Base-by-base conservation (phyloP, 2,113 vertebrate genomes). In the Mesocricetus auratus region DNA sequence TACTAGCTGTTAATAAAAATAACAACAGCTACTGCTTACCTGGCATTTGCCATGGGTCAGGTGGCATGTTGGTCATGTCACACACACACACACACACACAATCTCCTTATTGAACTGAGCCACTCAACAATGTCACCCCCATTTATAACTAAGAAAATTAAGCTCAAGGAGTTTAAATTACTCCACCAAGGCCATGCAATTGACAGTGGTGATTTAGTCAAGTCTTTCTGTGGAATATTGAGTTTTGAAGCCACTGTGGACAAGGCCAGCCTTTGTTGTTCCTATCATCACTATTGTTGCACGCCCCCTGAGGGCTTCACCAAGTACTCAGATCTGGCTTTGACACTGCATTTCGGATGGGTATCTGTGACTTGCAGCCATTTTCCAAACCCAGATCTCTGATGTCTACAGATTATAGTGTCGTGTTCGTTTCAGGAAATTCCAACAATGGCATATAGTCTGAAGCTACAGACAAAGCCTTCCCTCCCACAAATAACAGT, bases 121-220 rank as follows among this genome's bases (percentile, higher is more conserved):
- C 47, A 86, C 12, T 93, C 60, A 74, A 36, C 64, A 71, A 45
- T 88, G 87, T 75, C 36, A 68, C 45, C 42, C 17, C 69, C 69
- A 92, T 79, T 89, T 81, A 88, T 77, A 93, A 94, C 42, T 69
- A n/a, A 94, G 68, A 26, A 96, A 95, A 29, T 39, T 58, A 89
- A n/a, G 50, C 82, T 93, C 71, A 47, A 9, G n/a, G 3, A 92
- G 42, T 8, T 90, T 85, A 92, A 93, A 91, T 74, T 89, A 97
- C 36, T 75, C 95, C 50, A 36, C 36, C 86, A 90, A 81, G 42
- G 17, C 85, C 56, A 96, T 36, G 31, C 58, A 74, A 74, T 68
- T 64, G 29, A 68, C 56, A 86, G n/a, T 24, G 2, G 4, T 79
- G 42, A 33, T 42, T 86, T 77, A 95, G 94, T 74, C 47, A 89